These are phyloP conservation scores for Plebejus anna DNA, from an alignment of 2,888 invertebrate species.

Conservation along the genomic window DNA sequence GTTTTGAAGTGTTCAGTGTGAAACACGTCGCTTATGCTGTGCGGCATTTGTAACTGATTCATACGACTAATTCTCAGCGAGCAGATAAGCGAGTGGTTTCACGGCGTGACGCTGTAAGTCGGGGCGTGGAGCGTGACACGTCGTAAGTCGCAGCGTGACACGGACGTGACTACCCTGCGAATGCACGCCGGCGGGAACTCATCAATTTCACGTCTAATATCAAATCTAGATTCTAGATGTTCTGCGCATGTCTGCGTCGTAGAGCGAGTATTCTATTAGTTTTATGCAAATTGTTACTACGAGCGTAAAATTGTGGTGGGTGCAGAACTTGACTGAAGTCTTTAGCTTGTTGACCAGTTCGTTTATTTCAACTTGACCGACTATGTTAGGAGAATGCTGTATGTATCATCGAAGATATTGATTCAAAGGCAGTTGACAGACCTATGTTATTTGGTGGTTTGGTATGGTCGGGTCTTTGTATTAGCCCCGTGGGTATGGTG, in stretches of 20 bases:
- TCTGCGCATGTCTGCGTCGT: neutral
- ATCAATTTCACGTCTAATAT: slow-evolving; percentile 8
- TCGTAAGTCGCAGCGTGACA: slow-evolving; percentile 15
- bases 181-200: neutral
- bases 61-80: slow-evolving; percentile 1
- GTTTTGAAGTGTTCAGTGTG: neutral
- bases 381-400: too few relatives aligned
- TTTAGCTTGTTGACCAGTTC: too few relatives aligned
- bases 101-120: slow-evolving; percentile 18
- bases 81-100: slow-evolving; percentile 19
- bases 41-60: slow-evolving; percentile 4
- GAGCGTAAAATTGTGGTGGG: too few relatives aligned
- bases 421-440: too few relatives aligned
- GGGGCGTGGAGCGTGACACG: slow-evolving; percentile 7
- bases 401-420: too few relatives aligned
- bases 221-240: neutral
- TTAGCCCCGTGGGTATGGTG: too few relatives aligned
- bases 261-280: neutral
- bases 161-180: slow-evolving; percentile 18
- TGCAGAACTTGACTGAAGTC: too few relatives aligned
- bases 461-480: too few relatives aligned
- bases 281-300: neutral
- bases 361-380: too few relatives aligned
- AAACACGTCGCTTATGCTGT: neutral
- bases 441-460: too few relatives aligned